Evolutionary conservation across 2,888 invertebrate genomes (phyloP).

Genomic region (Calameuta pallipes): DNA sequence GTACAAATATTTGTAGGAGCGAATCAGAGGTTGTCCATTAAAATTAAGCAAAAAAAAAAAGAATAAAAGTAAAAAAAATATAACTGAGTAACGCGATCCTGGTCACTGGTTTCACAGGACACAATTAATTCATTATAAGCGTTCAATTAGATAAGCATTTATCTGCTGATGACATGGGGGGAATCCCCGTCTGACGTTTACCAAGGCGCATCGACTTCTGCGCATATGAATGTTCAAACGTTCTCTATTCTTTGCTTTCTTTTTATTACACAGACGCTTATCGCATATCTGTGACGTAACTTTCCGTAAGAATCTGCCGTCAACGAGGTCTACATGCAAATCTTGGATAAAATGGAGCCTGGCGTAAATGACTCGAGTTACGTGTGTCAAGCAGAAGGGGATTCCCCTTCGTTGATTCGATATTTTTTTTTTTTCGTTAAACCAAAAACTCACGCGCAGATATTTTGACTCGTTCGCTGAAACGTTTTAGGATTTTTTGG

Average conservation of each 20-base stretch:
- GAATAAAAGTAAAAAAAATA: neutral
- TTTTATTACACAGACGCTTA: neutral
- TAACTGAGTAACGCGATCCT: neutral
- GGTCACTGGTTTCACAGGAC: neutral
- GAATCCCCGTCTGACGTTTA: neutral
- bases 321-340: neutral
- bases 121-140: neutral
- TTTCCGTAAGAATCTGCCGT: neutral
- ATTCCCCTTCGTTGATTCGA: neutral
- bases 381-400: neutral
- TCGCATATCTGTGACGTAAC: neutral
- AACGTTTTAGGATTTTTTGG: neutral
- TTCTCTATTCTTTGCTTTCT: neutral
- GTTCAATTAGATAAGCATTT: neutral
- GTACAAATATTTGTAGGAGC: neutral
- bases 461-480: neutral
- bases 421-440: neutral
- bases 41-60: neutral
- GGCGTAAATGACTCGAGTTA: neutral
- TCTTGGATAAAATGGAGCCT: neutral
- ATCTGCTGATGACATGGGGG: neutral
- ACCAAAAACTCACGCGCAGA: neutral
- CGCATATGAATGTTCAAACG: neutral
- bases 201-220: neutral
- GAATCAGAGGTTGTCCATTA: neutral